phyloP scores from a whole-genome alignment of 2,113 vertebrate species.

The Ochotona princeps region DNA sequence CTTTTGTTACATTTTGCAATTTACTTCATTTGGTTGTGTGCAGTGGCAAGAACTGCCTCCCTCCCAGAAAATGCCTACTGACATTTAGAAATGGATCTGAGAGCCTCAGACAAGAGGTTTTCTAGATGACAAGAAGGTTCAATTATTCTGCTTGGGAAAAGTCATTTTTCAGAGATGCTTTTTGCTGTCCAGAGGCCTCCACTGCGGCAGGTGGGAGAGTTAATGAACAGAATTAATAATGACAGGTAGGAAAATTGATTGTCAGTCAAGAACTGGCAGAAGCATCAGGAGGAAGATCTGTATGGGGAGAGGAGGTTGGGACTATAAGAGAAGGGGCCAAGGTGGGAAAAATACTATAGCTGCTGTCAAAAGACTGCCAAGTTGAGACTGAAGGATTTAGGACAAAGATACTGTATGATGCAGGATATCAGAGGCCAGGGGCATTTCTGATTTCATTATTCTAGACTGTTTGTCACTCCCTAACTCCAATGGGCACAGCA shows the following conservation, averaged over 20 bases:
- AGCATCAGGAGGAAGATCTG: neutral
- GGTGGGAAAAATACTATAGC: neutral
- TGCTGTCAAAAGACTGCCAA: neutral
- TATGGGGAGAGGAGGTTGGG: neutral
- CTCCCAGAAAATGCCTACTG: conserved; percentile 37
- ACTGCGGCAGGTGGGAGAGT: conserved; percentile 62
- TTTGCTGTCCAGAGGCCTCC: conserved; percentile 3
- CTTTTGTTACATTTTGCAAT: too few relatives aligned
- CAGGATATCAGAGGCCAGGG: neutral
- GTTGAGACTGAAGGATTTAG: neutral
- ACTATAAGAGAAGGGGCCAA: neutral
- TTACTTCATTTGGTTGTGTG: neutral
- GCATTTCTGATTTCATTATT: conserved; percentile 41
- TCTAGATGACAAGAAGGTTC: conserved; percentile 74
- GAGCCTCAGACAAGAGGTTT: conserved; percentile 62
- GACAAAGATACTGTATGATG: neutral
- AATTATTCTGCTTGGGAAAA: conserved; percentile 63
- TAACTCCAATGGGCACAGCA: neutral
- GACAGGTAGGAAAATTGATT: conserved; percentile 74
- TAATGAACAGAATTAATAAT: conserved; percentile 75
- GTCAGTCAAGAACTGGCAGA: conserved; percentile 64
- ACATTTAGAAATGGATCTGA: conserved; percentile 61
- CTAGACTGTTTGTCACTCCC: conserved; percentile 43
- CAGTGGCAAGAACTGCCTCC: neutral
- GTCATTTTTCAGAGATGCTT: conserved; percentile 64